Evolutionary conservation across 2,797 vertebrate genomes (phyloP).

Genomic region (Melopsittacus undulatus): DNA sequence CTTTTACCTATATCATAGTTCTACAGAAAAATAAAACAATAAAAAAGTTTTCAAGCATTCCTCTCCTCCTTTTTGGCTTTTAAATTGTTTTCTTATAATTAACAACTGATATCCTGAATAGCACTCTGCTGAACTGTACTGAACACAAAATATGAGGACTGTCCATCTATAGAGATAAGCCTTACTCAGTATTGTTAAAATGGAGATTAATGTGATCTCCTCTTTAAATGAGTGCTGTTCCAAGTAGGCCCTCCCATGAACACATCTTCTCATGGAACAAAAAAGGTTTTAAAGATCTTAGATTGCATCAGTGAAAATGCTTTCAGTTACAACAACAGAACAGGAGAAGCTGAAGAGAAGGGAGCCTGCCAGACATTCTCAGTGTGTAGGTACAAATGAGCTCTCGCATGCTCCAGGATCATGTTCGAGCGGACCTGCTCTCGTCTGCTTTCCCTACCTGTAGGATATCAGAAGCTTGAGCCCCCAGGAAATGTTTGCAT

Average conservation of each 20-base stretch:
- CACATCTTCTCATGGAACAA: neutral
- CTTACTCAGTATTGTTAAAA: neutral
- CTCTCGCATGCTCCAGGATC: neutral
- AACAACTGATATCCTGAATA: neutral
- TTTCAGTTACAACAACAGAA: neutral
- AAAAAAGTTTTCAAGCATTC: neutral
- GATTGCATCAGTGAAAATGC: neutral
- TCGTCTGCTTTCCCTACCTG: neutral
- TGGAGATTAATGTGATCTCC: neutral
- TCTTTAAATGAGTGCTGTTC: neutral
- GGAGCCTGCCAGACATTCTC: accelerated
- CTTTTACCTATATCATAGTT: neutral
- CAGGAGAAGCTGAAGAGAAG: neutral
- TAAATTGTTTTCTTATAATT: neutral
- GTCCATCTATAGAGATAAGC: neutral
- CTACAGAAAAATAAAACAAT: neutral
- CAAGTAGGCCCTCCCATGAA: neutral
- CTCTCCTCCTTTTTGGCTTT: neutral
- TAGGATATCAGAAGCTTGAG: neutral
- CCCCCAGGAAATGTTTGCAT: neutral
- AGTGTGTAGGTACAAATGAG: accelerated
- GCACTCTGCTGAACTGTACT: neutral
- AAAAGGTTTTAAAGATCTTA: neutral
- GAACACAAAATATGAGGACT: neutral
- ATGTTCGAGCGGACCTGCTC: neutral